Conservation (phyloP, 2,797 vertebrate genomes). For the Muscicapa comitata region DNA sequence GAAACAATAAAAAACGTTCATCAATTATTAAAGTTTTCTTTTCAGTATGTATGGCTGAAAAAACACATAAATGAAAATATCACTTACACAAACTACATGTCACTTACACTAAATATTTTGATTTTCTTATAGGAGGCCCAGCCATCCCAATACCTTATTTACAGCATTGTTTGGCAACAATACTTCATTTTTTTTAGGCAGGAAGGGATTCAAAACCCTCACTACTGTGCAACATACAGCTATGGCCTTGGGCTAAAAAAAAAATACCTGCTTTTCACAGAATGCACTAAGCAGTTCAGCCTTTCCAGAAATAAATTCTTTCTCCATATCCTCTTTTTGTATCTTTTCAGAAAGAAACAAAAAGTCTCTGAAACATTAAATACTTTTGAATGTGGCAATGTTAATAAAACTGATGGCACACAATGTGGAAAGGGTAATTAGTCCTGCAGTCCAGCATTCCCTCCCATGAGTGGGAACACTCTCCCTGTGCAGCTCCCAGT, state of each 20-base stretch:
- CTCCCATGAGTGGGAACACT: neutral
- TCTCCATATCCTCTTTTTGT: neutral
- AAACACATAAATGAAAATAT: neutral
- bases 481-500: neutral
- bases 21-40: slow-evolving; percentile 68
- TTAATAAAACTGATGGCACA: neutral
- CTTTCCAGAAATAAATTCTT: slow-evolving; percentile 9
- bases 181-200: neutral
- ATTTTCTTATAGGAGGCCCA: neutral
- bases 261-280: neutral
- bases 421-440: neutral
- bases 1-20: slow-evolving; percentile 58
- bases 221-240: neutral
- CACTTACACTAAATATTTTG: neutral
- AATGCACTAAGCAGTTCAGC: neutral
- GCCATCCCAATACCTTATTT: neutral
- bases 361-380: neutral
- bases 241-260: neutral
- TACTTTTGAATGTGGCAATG: neutral
- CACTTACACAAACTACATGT: neutral
- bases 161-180: neutral
- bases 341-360: neutral
- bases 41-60: neutral
- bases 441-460: neutral
- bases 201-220: neutral